Evolutionary conservation across 2,888 invertebrate species (phyloP).

Genomic region (Aleiodes alternator): DNA sequence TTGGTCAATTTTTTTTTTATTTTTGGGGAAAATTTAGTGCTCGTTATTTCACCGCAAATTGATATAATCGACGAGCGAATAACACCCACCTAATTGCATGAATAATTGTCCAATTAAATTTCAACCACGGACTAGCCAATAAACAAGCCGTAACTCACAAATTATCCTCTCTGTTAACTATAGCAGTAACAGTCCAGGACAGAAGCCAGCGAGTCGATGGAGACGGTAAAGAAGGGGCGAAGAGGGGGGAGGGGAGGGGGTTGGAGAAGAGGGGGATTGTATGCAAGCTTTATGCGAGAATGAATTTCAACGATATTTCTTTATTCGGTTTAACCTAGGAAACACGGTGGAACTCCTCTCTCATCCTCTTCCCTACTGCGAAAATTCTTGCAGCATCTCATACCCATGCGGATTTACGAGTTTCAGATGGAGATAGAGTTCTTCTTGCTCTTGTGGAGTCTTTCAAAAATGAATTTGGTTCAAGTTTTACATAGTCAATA

Average conservation of each 20-base stretch:
- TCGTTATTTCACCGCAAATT: constrained; percentile 36
- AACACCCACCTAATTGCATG: constrained; percentile 39
- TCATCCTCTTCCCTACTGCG: not conserved
- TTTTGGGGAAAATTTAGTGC: constrained; percentile 6
- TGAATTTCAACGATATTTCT: constrained; percentile 33
- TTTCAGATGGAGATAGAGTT: constrained; percentile 20
- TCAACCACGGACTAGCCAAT: constrained; percentile 36
- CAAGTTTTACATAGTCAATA: constrained; percentile 17
- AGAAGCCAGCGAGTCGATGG: constrained; percentile 1
- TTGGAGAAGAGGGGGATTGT: constrained; percentile 1
- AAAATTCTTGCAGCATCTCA: constrained; percentile 1
- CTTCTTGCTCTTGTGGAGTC: not conserved
- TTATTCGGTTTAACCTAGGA: constrained; percentile 15
- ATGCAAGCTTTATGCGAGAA: constrained; percentile 11
- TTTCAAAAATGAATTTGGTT: constrained; percentile 32
- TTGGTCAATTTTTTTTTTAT: too few species aligned
- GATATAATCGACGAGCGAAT: constrained; percentile 38
- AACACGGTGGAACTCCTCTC: not conserved
- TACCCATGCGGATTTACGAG: constrained; percentile 10
- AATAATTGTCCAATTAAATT: constrained; percentile 44
- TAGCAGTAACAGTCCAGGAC: constrained; percentile 4
- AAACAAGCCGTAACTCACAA: constrained; percentile 37
- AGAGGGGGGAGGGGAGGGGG: not conserved
- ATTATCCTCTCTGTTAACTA: constrained; percentile 31
- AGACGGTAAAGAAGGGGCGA: not conserved